Evolutionary conservation across 2,888 invertebrate species (phyloP).

Genomic region (Sarcophaga caerulescens): DNA sequence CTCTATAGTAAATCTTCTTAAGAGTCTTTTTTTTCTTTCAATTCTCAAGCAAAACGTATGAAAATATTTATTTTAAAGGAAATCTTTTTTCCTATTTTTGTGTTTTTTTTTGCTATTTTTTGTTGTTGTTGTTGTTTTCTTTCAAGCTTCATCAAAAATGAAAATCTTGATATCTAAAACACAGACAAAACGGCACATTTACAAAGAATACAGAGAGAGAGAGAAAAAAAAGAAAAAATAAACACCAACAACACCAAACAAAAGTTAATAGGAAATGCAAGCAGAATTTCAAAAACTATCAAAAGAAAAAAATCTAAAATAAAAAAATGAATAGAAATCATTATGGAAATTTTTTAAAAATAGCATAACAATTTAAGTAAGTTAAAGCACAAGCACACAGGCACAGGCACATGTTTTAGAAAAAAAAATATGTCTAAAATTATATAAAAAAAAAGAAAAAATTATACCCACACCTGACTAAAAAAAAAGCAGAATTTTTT

Average conservation of each 20-base stretch:
- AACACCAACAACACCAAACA: conserved; percentile 9
- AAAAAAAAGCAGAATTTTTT: background rate
- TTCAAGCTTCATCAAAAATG: conserved; percentile 67
- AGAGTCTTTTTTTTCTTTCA: conserved; percentile 13
- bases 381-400: too few species aligned
- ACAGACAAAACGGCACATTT: conserved; percentile 71
- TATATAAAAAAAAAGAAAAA: background rate
- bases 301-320: conserved; percentile 13
- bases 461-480: conserved; percentile 41
- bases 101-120: conserved; percentile 10
- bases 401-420: too few species aligned
- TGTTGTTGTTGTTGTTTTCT: conserved; percentile 25
- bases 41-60: background rate
- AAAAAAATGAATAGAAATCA: conserved; percentile 7
- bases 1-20: background rate
- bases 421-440: background rate
- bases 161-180: conserved; percentile 67
- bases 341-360: conserved; percentile 20
- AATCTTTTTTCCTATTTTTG: conserved; percentile 17
- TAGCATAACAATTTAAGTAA: too few species aligned
- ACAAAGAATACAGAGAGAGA: conserved; percentile 42
- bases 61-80: conserved; percentile 19
- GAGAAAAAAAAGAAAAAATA: background rate
- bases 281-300: conserved; percentile 5
- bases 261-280: conserved; percentile 33